These are phyloP conservation scores for Pangasianodon gigas DNA, from an alignment of 2,113 vertebrate genomes.

Conservation along the genomic window DNA sequence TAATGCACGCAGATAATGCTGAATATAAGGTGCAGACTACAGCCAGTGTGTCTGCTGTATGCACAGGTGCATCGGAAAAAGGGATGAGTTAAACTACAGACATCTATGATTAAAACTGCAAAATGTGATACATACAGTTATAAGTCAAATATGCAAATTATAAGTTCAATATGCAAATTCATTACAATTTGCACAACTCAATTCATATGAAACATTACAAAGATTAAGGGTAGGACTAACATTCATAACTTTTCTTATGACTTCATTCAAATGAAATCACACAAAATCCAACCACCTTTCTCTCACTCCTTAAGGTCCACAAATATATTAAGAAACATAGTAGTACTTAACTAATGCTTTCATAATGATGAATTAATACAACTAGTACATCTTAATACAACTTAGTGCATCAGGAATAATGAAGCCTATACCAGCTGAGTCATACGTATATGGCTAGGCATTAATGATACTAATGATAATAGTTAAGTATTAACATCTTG, in stretches of 20 bases:
- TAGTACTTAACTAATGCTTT: not conserved
- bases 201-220: not conserved
- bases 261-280: not conserved
- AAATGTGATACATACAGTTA: not conserved
- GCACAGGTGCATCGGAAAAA: not conserved
- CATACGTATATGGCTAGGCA: not conserved
- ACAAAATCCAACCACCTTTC: not conserved
- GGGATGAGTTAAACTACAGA: not conserved
- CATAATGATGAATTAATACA: not conserved
- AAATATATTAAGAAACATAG: not conserved
- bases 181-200: not conserved
- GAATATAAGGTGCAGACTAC: not conserved
- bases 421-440: not conserved
- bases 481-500: not conserved
- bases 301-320: not conserved
- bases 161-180: not conserved
- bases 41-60: slow-evolving; percentile 14
- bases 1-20: not conserved
- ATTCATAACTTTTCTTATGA: not conserved
- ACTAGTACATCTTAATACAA: too few species aligned
- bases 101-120: not conserved
- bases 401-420: not conserved
- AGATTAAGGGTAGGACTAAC: not conserved
- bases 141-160: not conserved
- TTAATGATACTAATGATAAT: not conserved